These are phyloP conservation scores for Corythornis madagascariensis DNA, from an alignment of 2,113 vertebrate species.

Conservation along the genomic window DNA sequence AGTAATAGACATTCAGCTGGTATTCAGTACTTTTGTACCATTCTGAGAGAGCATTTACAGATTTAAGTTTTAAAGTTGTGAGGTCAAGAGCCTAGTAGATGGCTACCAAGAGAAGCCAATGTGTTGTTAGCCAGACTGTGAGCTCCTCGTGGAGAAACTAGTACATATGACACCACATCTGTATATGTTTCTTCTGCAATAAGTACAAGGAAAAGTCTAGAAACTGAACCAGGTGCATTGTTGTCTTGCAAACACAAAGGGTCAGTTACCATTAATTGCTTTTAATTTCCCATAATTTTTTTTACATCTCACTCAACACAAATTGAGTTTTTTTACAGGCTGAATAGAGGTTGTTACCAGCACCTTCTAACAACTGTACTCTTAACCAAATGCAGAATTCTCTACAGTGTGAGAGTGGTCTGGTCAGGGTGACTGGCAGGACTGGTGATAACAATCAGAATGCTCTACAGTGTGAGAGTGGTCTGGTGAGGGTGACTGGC, in stretches of 20 bases:
- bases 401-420: neutral
- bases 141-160: neutral
- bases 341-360: neutral
- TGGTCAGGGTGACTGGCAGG: neutral
- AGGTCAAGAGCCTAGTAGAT: neutral
- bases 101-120: neutral
- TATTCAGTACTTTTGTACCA: neutral
- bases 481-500: neutral
- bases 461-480: neutral
- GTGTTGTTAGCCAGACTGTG: neutral
- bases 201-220: neutral
- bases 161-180: neutral
- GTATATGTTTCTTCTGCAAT: neutral
- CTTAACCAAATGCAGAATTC: neutral
- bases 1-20: fast-evolving
- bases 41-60: neutral
- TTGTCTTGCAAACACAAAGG: neutral
- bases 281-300: neutral
- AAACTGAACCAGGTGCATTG: neutral
- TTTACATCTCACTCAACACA: neutral
- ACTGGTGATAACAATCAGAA: neutral
- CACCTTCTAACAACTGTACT: neutral
- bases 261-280: neutral
- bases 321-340: neutral
- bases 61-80: neutral